Conservation (phyloP, 2,888 invertebrate species). For the Aquatica leii region DNA sequence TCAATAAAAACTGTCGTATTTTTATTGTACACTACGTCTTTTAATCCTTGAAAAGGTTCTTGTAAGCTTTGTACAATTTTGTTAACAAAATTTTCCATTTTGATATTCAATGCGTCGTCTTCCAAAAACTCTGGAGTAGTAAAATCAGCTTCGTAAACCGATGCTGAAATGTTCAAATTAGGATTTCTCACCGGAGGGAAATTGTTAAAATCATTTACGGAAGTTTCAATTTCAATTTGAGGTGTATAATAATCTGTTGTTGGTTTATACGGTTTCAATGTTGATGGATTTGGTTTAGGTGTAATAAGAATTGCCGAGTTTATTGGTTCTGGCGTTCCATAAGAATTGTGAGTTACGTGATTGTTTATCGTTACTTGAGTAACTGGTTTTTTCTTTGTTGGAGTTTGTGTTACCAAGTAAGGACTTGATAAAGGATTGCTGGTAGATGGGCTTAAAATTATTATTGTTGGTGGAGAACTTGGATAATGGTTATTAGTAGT, state of each 20-base stretch:
- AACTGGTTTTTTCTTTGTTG: constrained; percentile 59
- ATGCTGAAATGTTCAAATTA: constrained; percentile 74
- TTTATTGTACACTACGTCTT: constrained; percentile 74
- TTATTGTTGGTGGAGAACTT: constrained; percentile 66
- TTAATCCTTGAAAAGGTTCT: constrained; percentile 82
- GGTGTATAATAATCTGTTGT: constrained; percentile 47
- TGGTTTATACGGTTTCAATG: constrained; percentile 47
- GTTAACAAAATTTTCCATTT: constrained; percentile 82
- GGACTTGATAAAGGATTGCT: constrained; percentile 16
- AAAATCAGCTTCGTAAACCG: constrained; percentile 69
- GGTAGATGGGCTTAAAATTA: constrained; percentile 64
- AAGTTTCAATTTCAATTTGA: constrained; percentile 67
- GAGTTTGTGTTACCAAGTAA: constrained; percentile 35
- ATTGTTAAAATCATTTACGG: constrained; percentile 69
- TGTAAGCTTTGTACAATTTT: constrained; percentile 85
- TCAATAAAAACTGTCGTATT: constrained; percentile 52
- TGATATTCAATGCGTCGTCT: constrained; percentile 78
- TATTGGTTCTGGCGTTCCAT: constrained; percentile 63
- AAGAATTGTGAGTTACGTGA: constrained; percentile 67
- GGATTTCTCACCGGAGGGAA: constrained; percentile 89
- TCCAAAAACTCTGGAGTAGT: constrained; percentile 81
- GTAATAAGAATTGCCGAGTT: constrained; percentile 72
- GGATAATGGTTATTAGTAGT: constrained; percentile 46
- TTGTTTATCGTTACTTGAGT: constrained; percentile 68
- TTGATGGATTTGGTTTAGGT: constrained; percentile 67